Evolutionary conservation across 2,888 invertebrate genomes (phyloP).

Genomic region (Cotesia congregata): DNA sequence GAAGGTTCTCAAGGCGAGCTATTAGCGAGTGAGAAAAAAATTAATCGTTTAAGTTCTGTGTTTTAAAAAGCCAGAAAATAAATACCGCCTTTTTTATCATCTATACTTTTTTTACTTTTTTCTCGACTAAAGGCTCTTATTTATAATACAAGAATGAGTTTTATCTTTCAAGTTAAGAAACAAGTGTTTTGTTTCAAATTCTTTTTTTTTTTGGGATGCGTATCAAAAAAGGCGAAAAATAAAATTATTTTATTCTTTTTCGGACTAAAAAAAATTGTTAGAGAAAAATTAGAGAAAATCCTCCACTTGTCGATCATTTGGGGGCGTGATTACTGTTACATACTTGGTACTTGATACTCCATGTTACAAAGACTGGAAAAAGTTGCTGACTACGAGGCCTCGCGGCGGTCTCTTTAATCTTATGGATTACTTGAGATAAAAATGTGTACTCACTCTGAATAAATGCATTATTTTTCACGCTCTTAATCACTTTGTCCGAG

Average conservation of each 20-base stretch:
- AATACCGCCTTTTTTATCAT: background rate
- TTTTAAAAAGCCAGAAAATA: background rate
- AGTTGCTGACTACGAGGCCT: conserved; percentile 16
- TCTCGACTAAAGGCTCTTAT: background rate
- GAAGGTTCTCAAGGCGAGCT: background rate
- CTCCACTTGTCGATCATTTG: background rate
- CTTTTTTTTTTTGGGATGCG: background rate
- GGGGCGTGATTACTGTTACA: background rate
- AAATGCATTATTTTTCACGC: background rate
- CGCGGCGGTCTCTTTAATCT: conserved; percentile 22
- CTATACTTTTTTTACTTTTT: background rate
- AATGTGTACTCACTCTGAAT: conserved; percentile 10
- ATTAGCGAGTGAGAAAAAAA: background rate
- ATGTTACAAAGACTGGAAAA: background rate
- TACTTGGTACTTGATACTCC: background rate
- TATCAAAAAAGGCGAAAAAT: no score
- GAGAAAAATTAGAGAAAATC: background rate
- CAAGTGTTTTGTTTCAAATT: background rate
- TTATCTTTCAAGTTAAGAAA: conserved; percentile 2
- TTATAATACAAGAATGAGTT: background rate
- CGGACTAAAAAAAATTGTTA: no score
- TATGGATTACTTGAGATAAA: conserved; percentile 21
- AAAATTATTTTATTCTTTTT: no score
- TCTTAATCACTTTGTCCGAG: background rate
- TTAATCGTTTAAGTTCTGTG: background rate